These are phyloP conservation scores for Glaucopsyche alexis DNA, from an alignment of 2,888 invertebrate species.

Conservation along the genomic window DNA sequence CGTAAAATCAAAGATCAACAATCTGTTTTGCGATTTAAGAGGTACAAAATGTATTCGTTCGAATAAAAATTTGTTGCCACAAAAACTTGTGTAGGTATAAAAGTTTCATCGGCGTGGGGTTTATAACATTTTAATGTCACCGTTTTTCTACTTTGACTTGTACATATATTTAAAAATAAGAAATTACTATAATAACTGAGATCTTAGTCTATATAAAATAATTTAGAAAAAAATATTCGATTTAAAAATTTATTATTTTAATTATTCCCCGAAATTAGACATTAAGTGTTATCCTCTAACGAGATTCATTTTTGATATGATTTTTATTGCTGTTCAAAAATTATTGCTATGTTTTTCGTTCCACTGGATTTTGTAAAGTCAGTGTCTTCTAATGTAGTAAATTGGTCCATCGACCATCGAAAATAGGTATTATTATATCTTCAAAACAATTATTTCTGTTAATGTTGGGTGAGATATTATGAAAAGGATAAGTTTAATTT, in stretches of 20 bases:
- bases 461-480: not conserved
- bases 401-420: no score
- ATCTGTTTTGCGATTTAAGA: not conserved
- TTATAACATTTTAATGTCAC: no score
- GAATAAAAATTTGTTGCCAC: not conserved
- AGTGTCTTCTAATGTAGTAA: no score
- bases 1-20: not conserved
- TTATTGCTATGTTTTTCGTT: not conserved
- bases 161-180: no score
- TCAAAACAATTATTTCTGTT: not conserved
- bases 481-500: not conserved
- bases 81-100: not conserved
- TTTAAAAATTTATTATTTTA: no score
- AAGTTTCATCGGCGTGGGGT: not conserved
- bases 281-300: not conserved
- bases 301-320: not conserved
- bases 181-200: not conserved
- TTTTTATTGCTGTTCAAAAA: not conserved
- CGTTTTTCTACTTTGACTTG: no score
- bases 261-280: not conserved
- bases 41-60: no score
- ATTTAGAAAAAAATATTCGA: not conserved
- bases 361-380: not conserved
- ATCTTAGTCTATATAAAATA: not conserved
- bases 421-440: not conserved